phyloP scores from a whole-genome alignment of 2,113 vertebrate genomes.

The Calyptomena viridis region DNA sequence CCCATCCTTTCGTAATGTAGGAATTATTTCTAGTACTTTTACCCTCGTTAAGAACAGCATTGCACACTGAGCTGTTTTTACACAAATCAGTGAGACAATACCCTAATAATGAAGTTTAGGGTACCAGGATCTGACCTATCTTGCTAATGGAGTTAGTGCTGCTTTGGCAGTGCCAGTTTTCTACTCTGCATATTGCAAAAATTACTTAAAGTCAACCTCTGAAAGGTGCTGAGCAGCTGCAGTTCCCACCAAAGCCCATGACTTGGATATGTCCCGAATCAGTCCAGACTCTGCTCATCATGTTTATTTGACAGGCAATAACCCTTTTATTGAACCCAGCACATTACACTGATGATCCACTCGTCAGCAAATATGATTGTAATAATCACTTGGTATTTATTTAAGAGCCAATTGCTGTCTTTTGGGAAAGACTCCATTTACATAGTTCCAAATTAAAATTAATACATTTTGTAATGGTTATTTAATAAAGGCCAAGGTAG shows the following conservation, averaged over 20 bases:
- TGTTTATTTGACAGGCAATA: constrained; percentile 57
- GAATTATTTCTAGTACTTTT: neutral
- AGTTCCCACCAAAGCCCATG: neutral
- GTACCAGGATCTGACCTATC: neutral
- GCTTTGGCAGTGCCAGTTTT: neutral
- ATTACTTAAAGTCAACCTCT: neutral
- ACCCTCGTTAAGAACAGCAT: neutral
- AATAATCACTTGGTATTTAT: constrained; percentile 53
- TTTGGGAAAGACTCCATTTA: constrained; percentile 47
- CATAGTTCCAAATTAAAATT: constrained; percentile 42
- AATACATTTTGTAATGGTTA: constrained; percentile 45
- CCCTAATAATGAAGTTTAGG: neutral
- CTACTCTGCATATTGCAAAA: neutral
- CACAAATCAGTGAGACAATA: neutral
- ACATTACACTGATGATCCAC: constrained; percentile 17
- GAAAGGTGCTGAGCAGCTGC: neutral
- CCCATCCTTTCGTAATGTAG: neutral
- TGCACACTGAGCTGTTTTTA: neutral
- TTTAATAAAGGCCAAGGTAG: constrained; percentile 29
- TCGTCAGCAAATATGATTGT: constrained; percentile 53
- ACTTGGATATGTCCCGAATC: neutral
- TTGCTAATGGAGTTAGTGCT: neutral
- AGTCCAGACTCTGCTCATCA: constrained; percentile 8
- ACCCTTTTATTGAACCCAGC: constrained; percentile 53
- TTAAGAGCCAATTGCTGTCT: constrained; percentile 44